These are phyloP conservation scores for Heliconius eleuchia DNA, from an alignment of 1,140 invertebrate species.

Conservation along the genomic window DNA sequence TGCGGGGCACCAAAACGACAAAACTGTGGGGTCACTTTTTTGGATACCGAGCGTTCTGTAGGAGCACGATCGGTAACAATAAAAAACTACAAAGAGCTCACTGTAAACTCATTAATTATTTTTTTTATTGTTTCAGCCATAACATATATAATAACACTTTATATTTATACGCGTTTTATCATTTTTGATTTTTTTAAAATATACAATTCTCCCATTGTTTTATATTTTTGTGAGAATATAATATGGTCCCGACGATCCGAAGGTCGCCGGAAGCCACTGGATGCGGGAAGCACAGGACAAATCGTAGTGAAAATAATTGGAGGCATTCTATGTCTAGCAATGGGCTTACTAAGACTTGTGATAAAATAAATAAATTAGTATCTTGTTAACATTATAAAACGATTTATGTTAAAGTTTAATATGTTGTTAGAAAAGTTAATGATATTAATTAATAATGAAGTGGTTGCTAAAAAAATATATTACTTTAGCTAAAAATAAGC, in stretches of 20 bases:
- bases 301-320: no score
- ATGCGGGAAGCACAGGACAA: no score
- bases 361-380: no score
- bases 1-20: constrained; percentile 60
- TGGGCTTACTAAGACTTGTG: no score
- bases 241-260: no score
- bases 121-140: constrained; percentile 13
- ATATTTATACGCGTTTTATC: not conserved
- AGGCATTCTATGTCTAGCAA: no score
- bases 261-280: no score
- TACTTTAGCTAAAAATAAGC: not conserved
- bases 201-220: not conserved
- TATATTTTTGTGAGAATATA: not conserved
- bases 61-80: constrained; percentile 36
- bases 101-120: constrained; percentile 30
- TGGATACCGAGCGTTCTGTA: constrained; percentile 36
- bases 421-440: no score
- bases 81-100: constrained; percentile 35
- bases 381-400: no score
- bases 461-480: not conserved
- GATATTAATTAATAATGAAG: not conserved
- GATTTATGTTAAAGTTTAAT: no score
- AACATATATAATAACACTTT: not conserved
- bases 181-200: no score
- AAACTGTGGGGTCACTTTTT: constrained; percentile 57